Evolutionary conservation across 2,888 invertebrate genomes (phyloP).

Genomic region (Lottia scabra): DNA sequence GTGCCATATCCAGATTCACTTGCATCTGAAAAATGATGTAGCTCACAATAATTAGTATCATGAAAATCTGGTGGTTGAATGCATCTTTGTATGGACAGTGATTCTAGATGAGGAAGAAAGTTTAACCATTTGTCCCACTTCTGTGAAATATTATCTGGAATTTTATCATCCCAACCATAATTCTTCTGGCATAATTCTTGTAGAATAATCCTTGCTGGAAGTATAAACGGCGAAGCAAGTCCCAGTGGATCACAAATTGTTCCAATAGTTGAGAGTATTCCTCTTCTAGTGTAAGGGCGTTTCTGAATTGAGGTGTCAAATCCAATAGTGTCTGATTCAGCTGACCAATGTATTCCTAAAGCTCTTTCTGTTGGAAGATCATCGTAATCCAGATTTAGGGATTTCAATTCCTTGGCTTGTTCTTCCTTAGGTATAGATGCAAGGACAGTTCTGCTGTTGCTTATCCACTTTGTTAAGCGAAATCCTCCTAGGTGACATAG

Average conservation of each 20-base stretch:
- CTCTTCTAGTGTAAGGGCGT: conserved; percentile 29
- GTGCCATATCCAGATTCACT: conserved; percentile 12
- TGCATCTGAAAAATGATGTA: conserved; percentile 32
- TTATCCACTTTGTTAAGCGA: conserved; percentile 33
- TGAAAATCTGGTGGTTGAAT: conserved; percentile 24
- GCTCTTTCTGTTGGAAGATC: conserved; percentile 23
- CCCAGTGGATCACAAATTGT: conserved; percentile 37
- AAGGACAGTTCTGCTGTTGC: conserved; percentile 30
- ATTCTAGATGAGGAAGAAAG: conserved; percentile 15
- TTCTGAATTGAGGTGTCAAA: conserved; percentile 21
- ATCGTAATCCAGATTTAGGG: conserved; percentile 11
- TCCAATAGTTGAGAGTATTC: conserved; percentile 31
- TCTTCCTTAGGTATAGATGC: conserved; percentile 25
- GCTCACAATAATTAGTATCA: neutral
- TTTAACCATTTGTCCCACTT: conserved; percentile 20
- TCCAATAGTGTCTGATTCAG: conserved; percentile 28
- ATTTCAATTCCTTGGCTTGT: conserved; percentile 18
- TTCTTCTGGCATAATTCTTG: conserved; percentile 25
- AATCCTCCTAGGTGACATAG: conserved; percentile 22
- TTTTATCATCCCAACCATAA: conserved; percentile 31
- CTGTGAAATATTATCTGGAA: conserved; percentile 13
- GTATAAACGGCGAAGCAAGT: conserved; percentile 28
- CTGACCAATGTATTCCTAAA: conserved; percentile 41
- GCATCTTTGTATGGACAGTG: conserved; percentile 10
- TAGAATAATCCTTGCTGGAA: conserved; percentile 29